These are phyloP conservation scores for Falco punctatus DNA, from an alignment of 2,113 vertebrate genomes.

Conservation along the genomic window DNA sequence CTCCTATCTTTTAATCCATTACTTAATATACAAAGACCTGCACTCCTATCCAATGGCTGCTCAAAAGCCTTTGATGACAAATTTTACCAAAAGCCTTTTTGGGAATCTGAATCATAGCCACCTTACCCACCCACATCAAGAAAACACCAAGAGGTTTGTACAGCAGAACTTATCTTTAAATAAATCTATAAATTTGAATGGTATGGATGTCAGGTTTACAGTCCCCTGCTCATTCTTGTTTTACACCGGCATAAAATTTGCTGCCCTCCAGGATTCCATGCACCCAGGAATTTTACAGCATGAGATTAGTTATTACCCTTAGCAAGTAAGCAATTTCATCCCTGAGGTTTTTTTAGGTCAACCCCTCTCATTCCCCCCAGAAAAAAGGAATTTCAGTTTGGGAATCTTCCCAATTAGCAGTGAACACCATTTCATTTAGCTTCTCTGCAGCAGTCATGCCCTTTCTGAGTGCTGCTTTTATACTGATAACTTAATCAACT, in stretches of 20 bases:
- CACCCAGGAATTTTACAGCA: not conserved
- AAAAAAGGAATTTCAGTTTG: not conserved
- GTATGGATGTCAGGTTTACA: not conserved
- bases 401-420: not conserved
- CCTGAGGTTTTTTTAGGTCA: not conserved
- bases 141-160: not conserved
- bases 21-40: not conserved
- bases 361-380: rapidly evolving
- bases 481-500: not conserved
- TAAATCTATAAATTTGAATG: not conserved
- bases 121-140: not conserved
- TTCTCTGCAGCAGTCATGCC: not conserved
- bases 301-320: not conserved
- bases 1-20: not conserved
- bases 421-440: not conserved
- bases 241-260: not conserved
- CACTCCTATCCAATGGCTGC: not conserved
- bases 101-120: not conserved
- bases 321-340: not conserved
- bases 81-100: not conserved
- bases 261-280: not conserved
- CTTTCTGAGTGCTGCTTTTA: not conserved
- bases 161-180: not conserved
- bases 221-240: not conserved
- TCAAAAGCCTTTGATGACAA: not conserved